These are phyloP conservation scores for Drosophila mimica DNA, from an alignment of 2,888 invertebrate genomes.

Conservation along the genomic window DNA sequence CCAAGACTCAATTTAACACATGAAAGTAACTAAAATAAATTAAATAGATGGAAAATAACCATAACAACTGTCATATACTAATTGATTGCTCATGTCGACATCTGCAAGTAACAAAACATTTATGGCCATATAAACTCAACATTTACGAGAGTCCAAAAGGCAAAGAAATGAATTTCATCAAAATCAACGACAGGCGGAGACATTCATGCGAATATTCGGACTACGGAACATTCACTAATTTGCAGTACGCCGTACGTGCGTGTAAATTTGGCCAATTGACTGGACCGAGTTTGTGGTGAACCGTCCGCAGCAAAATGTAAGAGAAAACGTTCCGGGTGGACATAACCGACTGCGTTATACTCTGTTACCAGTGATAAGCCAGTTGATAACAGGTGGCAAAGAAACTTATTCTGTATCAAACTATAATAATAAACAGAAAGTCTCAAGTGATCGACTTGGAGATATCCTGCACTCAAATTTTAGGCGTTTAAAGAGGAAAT, in stretches of 20 bases:
- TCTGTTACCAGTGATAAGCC: background rate
- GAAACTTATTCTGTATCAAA: background rate
- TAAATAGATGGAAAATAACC: no score
- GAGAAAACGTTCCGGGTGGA: background rate
- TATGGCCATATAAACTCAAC: slow-evolving; percentile 14
- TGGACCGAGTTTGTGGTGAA: slow-evolving; percentile 15
- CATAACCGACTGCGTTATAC: background rate
- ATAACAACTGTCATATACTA: slow-evolving; percentile 16
- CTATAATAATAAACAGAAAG: background rate
- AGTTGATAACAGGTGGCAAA: background rate
- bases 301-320: background rate
- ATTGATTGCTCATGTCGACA: slow-evolving; percentile 19
- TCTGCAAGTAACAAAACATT: slow-evolving; percentile 21
- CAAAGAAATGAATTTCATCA: slow-evolving; percentile 58
- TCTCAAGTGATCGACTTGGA: background rate
- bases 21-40: background rate
- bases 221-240: slow-evolving; percentile 62
- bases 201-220: slow-evolving; percentile 42
- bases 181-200: slow-evolving; percentile 56
- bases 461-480: background rate
- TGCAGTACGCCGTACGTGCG: slow-evolving; percentile 70
- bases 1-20: background rate
- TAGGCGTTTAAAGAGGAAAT: background rate
- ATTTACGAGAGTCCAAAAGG: slow-evolving; percentile 16
- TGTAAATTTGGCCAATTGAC: slow-evolving; percentile 49